phyloP scores from a whole-genome alignment of 2,888 invertebrate genomes.

The Blastobasis lacticolella region DNA sequence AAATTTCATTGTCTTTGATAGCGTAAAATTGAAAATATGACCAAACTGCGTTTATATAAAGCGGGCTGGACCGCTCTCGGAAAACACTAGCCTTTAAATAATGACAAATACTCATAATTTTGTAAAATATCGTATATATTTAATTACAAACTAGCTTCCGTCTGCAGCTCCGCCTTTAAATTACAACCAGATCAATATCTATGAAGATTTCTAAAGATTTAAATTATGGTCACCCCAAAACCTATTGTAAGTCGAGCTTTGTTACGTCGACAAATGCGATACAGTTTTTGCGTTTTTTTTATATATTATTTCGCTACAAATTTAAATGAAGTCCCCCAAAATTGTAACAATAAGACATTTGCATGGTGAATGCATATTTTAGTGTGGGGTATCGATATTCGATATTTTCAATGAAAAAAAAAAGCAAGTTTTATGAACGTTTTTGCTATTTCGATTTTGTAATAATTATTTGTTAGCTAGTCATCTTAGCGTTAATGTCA shows the following conservation, averaged over 20 bases:
- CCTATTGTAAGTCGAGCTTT: conserved; percentile 46
- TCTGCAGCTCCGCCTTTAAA: background rate
- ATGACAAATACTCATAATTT: background rate
- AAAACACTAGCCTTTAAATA: background rate
- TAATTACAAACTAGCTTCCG: background rate
- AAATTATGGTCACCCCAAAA: conserved; percentile 32
- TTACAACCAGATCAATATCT: background rate
- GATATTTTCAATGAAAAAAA: background rate
- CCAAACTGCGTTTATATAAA: no score
- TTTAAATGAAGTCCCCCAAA: conserved; percentile 63
- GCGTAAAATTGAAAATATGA: no score
- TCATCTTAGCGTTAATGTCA: no score
- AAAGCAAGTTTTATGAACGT: no score
- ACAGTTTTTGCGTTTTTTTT: conserved; percentile 61
- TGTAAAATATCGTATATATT: background rate
- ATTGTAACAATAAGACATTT: conserved; percentile 51
- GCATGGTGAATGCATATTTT: conserved; percentile 48
- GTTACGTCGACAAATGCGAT: conserved; percentile 61
- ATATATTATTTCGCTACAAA: conserved; percentile 30
- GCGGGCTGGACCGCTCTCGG: no score
- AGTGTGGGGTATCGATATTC: conserved; percentile 23
- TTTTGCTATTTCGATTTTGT: no score
- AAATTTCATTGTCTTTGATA: no score
- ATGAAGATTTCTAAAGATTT: background rate
- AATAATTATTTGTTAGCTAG: no score